Conservation (phyloP, 2,113 vertebrate species). For the Riparia riparia region DNA sequence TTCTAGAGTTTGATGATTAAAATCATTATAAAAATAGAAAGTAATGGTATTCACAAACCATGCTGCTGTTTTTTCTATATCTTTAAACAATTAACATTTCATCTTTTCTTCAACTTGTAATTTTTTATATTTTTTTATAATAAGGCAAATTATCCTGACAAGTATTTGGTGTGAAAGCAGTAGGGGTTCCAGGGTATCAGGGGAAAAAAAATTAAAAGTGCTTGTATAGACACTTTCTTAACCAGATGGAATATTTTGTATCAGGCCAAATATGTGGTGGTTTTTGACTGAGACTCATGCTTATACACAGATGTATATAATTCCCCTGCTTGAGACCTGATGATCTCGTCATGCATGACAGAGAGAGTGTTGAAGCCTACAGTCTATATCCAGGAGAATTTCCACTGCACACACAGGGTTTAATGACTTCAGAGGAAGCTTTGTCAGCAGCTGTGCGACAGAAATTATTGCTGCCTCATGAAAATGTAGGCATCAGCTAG, state of each 20-base stretch:
- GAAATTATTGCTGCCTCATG: neutral
- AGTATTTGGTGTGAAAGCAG: neutral
- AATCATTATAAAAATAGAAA: neutral
- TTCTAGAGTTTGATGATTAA: neutral
- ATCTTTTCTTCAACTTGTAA: neutral
- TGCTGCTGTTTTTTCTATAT: neutral
- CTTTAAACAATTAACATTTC: neutral
- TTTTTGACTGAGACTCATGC: accelerated
- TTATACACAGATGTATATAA: neutral
- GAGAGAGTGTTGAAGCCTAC: accelerated
- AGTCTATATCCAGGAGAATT: neutral
- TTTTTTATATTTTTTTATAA: neutral
- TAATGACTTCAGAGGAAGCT: neutral
- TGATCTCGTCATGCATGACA: accelerated
- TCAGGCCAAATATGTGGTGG: accelerated
- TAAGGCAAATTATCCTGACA: neutral
- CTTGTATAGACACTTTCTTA: neutral
- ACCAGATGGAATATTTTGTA: neutral
- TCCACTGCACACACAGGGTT: accelerated
- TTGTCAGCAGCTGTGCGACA: neutral
- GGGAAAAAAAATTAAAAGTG: neutral
- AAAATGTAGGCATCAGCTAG: neutral
- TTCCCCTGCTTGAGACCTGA: neutral
- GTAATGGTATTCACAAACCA: neutral
- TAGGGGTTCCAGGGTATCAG: neutral